These are phyloP conservation scores for Rousettus madagascariensis DNA, from an alignment of 2,797 vertebrate species.

Conservation along the genomic window DNA sequence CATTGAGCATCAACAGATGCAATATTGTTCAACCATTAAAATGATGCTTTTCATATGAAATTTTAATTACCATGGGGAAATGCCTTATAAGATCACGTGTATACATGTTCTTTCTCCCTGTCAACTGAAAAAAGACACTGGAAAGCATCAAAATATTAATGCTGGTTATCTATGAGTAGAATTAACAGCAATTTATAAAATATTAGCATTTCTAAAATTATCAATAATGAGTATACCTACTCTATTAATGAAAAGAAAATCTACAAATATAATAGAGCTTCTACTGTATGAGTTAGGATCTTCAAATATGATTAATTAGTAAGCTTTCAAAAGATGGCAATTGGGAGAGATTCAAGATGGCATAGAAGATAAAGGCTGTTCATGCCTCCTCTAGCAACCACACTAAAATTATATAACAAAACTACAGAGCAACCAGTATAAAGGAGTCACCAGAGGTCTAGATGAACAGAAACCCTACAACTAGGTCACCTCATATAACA, in stretches of 20 bases:
- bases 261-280: not conserved
- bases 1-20: not conserved
- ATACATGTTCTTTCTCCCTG: not conserved
- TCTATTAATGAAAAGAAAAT: not conserved
- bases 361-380: too few relatives aligned
- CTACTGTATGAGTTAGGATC: not conserved
- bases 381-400: too few relatives aligned
- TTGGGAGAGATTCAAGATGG: too few relatives aligned
- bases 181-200: not conserved
- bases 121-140: conserved; percentile 6
- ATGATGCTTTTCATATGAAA: not conserved
- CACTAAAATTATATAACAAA: too few relatives aligned
- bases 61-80: conserved; percentile 3
- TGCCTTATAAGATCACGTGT: not conserved
- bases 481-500: too few relatives aligned
- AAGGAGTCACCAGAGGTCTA: too few relatives aligned
- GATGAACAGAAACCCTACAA: too few relatives aligned
- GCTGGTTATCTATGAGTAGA: not conserved
- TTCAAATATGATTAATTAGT: not conserved
- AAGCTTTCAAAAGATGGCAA: not conserved
- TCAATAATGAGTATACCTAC: not conserved
- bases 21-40: not conserved
- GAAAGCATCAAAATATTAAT: conserved; percentile 14
- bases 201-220: not conserved
- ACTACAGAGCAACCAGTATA: too few relatives aligned